These are phyloP conservation scores for Eonycteris spelaea DNA, from an alignment of 2,113 vertebrate species.

Conservation along the genomic window DNA sequence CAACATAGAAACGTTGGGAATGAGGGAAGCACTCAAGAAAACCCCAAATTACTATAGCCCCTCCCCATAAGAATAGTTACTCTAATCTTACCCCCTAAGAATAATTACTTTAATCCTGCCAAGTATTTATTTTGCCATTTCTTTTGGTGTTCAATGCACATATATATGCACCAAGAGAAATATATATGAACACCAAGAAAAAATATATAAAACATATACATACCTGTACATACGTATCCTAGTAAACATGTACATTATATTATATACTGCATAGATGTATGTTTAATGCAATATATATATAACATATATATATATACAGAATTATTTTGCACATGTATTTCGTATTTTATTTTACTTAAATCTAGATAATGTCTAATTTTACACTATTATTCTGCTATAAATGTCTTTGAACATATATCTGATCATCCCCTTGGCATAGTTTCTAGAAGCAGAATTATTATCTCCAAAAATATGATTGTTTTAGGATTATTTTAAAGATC, in stretches of 20 bases:
- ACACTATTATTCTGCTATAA: background rate
- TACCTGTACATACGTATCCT: background rate
- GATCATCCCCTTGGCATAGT: background rate
- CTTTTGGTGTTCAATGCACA: background rate
- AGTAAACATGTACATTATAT: background rate
- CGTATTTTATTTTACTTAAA: background rate
- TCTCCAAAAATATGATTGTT: background rate
- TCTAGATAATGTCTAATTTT: background rate
- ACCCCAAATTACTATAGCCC: background rate
- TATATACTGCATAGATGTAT: background rate
- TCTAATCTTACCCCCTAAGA: background rate
- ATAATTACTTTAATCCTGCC: background rate
- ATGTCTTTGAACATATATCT: background rate
- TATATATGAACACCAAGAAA: background rate
- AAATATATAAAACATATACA: background rate
- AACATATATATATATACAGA: background rate
- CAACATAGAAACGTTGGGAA: background rate
- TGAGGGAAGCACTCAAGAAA: background rate
- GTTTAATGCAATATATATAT: background rate
- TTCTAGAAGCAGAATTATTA: conserved; percentile 7
- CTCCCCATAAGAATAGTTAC: background rate
- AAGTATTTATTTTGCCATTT: background rate
- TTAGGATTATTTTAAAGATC: background rate
- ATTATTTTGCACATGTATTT: background rate
- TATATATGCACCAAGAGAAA: background rate